A percentile compares a stretch with the other conserved stretches of the same genome.
Conservation (phyloP, 2,113 vertebrate genomes). For the Pachyramphus minor region DNA sequence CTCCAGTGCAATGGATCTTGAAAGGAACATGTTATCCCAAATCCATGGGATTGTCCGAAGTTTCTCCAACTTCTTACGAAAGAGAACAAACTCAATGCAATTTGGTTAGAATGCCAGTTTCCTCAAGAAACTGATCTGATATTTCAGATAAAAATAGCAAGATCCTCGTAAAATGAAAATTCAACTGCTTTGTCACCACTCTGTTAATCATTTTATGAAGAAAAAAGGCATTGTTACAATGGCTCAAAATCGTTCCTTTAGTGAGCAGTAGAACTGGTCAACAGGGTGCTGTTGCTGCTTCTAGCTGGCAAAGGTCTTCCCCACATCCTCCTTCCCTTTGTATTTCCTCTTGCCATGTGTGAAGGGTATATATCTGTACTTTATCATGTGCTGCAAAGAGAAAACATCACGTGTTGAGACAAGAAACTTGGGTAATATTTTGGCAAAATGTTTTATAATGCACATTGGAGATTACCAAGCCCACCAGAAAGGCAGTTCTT, state of each 20-base stretch:
- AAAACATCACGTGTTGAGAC: background rate
- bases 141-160: slow-evolving; percentile 61
- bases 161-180: slow-evolving; percentile 70
- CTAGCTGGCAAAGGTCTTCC: slow-evolving; percentile 97
- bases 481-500: background rate
- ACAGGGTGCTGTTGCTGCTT: slow-evolving; percentile 64
- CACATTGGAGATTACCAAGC: background rate
- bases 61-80: slow-evolving; percentile 44
- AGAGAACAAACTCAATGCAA: slow-evolving; percentile 61
- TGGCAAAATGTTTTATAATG: background rate
- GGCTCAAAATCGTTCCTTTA: slow-evolving; percentile 80
- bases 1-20: background rate
- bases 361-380: slow-evolving; percentile 99
- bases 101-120: slow-evolving; percentile 73
- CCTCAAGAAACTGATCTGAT: slow-evolving; percentile 70
- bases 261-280: slow-evolving; percentile 67
- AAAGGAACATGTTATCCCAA: background rate
- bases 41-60: background rate
- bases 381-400: slow-evolving; percentile 92
- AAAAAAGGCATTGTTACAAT: slow-evolving; percentile 79
- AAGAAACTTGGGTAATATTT: background rate
- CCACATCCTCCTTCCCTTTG: slow-evolving; percentile 96
- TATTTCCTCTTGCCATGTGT: slow-evolving; percentile 98
- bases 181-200: slow-evolving; percentile 60
- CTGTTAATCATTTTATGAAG: slow-evolving; percentile 72